Evolutionary conservation across 2,888 invertebrate species (phyloP).

Genomic region (Trissoscelio sp.): DNA sequence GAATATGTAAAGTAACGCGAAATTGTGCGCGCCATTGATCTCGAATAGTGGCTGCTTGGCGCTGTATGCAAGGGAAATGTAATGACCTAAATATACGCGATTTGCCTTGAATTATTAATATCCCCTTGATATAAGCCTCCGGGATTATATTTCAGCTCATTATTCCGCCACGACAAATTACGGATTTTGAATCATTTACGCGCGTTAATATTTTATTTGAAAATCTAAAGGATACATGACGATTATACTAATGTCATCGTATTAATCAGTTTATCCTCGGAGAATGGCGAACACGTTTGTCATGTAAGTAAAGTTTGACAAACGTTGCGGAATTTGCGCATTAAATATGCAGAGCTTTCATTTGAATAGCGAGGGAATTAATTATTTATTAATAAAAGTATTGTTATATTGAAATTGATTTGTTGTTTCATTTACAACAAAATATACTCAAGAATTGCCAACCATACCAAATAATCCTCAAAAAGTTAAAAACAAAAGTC

Average conservation of each 20-base stretch:
- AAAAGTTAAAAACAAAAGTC: too few species aligned
- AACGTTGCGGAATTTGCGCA: background rate
- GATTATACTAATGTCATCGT: constrained; percentile 9
- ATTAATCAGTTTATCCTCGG: constrained; percentile 19
- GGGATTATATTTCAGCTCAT: constrained; percentile 43
- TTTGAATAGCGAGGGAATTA: constrained; percentile 1
- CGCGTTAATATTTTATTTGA: constrained; percentile 10
- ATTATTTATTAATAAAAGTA: constrained; percentile 14
- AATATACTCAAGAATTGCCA: too few species aligned
- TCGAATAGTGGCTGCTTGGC: constrained; percentile 28
- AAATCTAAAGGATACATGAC: constrained; percentile 9
- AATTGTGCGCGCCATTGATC: constrained; percentile 42
- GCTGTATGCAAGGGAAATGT: constrained; percentile 43
- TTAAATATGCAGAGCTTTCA: background rate
- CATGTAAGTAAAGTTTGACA: background rate
- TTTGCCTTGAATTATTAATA: constrained; percentile 61
- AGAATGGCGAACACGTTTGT: constrained; percentile 1
- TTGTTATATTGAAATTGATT: too few species aligned
- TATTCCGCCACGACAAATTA: constrained; percentile 44
- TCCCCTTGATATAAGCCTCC: constrained; percentile 31
- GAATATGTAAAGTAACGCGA: constrained; percentile 41
- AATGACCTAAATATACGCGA: constrained; percentile 47
- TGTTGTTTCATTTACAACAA: too few species aligned
- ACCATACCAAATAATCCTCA: too few species aligned
- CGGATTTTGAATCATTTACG: constrained; percentile 37